Conservation (phyloP, 1,140 invertebrate genomes). For the Drusus annulatus region DNA sequence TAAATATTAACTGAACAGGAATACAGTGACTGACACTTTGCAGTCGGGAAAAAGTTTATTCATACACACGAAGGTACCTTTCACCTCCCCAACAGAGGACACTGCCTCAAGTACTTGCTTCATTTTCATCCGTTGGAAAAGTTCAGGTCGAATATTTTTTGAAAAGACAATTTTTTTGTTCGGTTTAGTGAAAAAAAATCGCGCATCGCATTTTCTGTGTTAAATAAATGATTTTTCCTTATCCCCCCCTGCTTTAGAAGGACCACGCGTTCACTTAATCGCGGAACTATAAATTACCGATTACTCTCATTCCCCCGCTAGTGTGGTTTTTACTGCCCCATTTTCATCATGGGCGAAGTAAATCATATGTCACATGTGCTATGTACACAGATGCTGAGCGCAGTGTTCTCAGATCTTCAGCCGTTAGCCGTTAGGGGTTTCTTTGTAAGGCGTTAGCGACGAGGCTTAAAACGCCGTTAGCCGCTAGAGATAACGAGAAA, state of each 20-base stretch:
- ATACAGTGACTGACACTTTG: no score
- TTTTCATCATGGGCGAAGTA: slow-evolving; percentile 40
- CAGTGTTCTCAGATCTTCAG: slow-evolving; percentile 17
- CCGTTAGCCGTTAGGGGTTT: background rate
- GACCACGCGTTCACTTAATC: slow-evolving; percentile 39
- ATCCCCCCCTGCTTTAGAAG: background rate
- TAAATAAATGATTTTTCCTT: background rate
- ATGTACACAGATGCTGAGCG: no score
- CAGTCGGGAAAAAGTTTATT: no score
- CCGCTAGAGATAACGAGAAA: background rate
- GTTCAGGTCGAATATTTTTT: no score
- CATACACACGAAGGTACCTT: no score
- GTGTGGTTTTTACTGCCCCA: slow-evolving; percentile 43
- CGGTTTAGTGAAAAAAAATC: no score
- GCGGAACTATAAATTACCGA: slow-evolving; percentile 46
- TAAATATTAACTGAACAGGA: no score
- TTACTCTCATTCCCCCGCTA: slow-evolving; percentile 30
- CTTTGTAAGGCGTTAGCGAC: slow-evolving; percentile 7
- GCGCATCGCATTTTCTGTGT: no score
- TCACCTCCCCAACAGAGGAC: no score
- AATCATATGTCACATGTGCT: slow-evolving; percentile 42
- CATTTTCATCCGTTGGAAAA: no score
- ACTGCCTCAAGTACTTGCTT: no score
- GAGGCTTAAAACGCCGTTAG: slow-evolving; percentile 21
- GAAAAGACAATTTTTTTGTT: no score